These are phyloP conservation scores for Andrena trimmerana DNA, from an alignment of 2,888 invertebrate species.

Conservation along the genomic window DNA sequence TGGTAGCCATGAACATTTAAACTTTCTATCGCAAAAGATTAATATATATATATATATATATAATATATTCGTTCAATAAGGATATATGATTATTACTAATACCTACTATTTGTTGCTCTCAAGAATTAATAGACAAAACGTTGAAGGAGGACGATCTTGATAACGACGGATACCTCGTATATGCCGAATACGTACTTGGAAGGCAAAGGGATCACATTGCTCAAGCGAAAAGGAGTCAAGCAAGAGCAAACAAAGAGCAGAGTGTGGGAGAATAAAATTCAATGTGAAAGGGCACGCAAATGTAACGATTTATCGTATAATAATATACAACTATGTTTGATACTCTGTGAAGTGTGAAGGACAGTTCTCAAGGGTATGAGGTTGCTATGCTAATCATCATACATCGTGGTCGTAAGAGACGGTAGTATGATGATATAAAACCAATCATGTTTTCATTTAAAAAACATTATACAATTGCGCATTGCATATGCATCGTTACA, in stretches of 20 bases:
- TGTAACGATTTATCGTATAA: no score
- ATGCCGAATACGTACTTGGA: constrained; percentile 90
- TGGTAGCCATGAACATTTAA: not conserved
- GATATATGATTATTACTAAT: constrained; percentile 4
- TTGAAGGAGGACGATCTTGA: constrained; percentile 93
- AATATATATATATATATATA: not conserved
- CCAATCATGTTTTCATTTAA: no score
- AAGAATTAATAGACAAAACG: constrained; percentile 95
- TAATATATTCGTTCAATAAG: not conserved
- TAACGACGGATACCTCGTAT: constrained; percentile 94
- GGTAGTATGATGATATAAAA: no score
- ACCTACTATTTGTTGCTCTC: constrained; percentile 65
- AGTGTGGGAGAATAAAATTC: constrained; percentile 60
- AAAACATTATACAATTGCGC: no score
- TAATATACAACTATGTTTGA: no score
- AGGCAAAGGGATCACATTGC: constrained; percentile 76
- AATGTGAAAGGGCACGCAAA: no score
- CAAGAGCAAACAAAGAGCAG: constrained; percentile 50
- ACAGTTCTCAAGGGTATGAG: no score
- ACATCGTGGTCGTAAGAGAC: no score
- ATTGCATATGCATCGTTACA: no score
- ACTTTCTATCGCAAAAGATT: not conserved
- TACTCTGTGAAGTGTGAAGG: no score
- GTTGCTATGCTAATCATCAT: no score
- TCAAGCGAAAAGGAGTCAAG: constrained; percentile 56